A percentile compares a stretch with the other conserved stretches of the same genome.
Evolutionary conservation across 2,888 invertebrate genomes (phyloP).

Genomic region (Campoplex nolae): DNA sequence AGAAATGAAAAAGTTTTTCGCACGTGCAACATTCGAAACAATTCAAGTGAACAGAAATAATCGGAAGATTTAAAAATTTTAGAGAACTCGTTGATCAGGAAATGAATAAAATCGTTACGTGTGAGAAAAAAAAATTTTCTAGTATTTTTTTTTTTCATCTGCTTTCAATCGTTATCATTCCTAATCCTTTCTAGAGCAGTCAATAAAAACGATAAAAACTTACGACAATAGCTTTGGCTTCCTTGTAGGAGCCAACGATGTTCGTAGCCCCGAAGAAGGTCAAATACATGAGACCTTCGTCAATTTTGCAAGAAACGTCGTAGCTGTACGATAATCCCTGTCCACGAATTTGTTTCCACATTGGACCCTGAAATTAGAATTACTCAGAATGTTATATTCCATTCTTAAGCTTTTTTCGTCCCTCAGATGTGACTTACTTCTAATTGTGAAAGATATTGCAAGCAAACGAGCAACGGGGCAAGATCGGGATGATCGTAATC

Average conservation of each 20-base stretch:
- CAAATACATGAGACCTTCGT: conserved; percentile 91
- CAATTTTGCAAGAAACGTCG: conserved; percentile 87
- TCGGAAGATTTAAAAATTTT: not conserved
- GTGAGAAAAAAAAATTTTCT: no score
- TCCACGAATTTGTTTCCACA: conserved; percentile 95
- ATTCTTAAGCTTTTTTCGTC: not conserved
- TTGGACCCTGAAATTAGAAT: conserved; percentile 89
- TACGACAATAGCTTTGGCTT: conserved; percentile 91
- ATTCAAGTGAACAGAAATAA: not conserved
- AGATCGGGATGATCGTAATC: conserved; percentile 88
- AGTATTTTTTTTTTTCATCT: not conserved
- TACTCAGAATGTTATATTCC: not conserved
- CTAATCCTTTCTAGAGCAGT: not conserved
- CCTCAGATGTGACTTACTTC: conserved; percentile 87
- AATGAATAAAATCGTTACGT: no score
- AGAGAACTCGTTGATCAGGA: not conserved
- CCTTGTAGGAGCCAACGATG: conserved; percentile 91
- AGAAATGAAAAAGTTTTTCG: not conserved
- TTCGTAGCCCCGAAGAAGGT: conserved; percentile 92
- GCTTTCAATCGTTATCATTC: not conserved
- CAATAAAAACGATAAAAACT: conserved; percentile 74
- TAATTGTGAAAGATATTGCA: conserved; percentile 94
- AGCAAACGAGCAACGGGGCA: conserved; percentile 91
- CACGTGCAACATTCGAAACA: no score
- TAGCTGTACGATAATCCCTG: conserved; percentile 94